These are phyloP conservation scores for Salpingus planirostris DNA, from an alignment of 2,888 invertebrate genomes.

Conservation along the genomic window DNA sequence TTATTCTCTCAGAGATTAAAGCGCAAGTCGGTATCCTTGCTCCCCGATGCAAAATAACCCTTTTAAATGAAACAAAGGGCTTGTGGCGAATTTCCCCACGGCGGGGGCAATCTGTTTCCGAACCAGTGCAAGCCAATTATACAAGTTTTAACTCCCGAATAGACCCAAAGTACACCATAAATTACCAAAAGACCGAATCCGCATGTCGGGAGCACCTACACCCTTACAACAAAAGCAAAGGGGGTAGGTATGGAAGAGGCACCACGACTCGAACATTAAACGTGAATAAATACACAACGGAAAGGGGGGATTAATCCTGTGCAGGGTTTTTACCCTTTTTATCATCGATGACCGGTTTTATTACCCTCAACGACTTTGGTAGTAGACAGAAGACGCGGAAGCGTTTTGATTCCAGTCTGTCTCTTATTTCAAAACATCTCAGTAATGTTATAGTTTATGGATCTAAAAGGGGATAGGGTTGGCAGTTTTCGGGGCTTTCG, in stretches of 20 bases:
- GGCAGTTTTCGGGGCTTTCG: no score
- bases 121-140: slow-evolving; percentile 39
- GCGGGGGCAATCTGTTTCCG: slow-evolving; percentile 34
- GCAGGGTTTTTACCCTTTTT: no score
- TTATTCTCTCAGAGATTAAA: slow-evolving; percentile 22
- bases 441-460: no score
- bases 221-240: not conserved
- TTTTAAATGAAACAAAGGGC: slow-evolving; percentile 32
- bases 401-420: no score
- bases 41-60: slow-evolving; percentile 31
- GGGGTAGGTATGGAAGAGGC: no score
- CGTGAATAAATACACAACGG: not conserved
- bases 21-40: slow-evolving; percentile 23
- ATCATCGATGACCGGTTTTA: no score
- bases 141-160: slow-evolving; percentile 33
- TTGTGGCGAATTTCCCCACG: slow-evolving; percentile 29
- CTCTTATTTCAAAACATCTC: no score
- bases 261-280: not conserved
- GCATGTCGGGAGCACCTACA: slow-evolving; percentile 3
- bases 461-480: no score
- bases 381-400: no score
- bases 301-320: no score
- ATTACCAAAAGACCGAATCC: slow-evolving; percentile 21
- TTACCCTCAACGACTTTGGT: no score
- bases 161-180: slow-evolving; percentile 30